phyloP scores from a whole-genome alignment of 2,888 invertebrate species.

The Drosophila multiciliata region DNA sequence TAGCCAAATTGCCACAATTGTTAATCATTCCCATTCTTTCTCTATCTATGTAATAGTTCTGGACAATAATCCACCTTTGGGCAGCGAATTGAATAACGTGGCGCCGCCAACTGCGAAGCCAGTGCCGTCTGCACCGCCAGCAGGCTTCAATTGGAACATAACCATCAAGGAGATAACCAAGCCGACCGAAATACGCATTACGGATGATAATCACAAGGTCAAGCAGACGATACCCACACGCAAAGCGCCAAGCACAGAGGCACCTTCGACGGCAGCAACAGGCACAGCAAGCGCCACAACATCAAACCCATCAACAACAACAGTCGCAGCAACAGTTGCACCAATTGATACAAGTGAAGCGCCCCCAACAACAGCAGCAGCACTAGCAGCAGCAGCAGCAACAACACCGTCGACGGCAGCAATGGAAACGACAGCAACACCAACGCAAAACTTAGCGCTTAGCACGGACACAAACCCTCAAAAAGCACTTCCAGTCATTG shows the following conservation, averaged over 20 bases:
- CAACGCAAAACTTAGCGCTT: slow-evolving; percentile 30
- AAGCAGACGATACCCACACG: slow-evolving; percentile 73
- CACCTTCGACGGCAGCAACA: slow-evolving; percentile 34
- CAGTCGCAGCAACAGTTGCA: slow-evolving; percentile 29
- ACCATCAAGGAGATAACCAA: slow-evolving; percentile 85
- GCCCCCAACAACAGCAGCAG: slow-evolving; percentile 23
- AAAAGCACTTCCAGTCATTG: slow-evolving; percentile 61
- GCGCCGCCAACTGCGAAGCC: slow-evolving; percentile 51
- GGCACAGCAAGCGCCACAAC: slow-evolving; percentile 22
- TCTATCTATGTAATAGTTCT: slow-evolving; percentile 42
- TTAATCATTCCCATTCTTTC: background rate
- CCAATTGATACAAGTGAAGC: slow-evolving; percentile 27
- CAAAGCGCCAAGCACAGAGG: slow-evolving; percentile 65
- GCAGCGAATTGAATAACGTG: slow-evolving; percentile 42
- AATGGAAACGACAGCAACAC: slow-evolving; percentile 32
- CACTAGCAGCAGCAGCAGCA: slow-evolving; percentile 23
- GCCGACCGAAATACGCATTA: slow-evolving; percentile 84
- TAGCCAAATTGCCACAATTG: slow-evolving; percentile 12
- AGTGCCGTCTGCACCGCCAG: slow-evolving; percentile 29
- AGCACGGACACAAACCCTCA: slow-evolving; percentile 65
- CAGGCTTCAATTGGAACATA: slow-evolving; percentile 81
- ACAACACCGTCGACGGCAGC: slow-evolving; percentile 27
- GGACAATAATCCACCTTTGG: slow-evolving; percentile 67
- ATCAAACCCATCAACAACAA: slow-evolving; percentile 19
- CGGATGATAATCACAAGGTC: slow-evolving; percentile 79